A percentile compares a stretch with the other conserved stretches of the same genome.
Evolutionary conservation across 2,888 invertebrate species (phyloP).

Genomic region (Dichetophora obliterata): DNA sequence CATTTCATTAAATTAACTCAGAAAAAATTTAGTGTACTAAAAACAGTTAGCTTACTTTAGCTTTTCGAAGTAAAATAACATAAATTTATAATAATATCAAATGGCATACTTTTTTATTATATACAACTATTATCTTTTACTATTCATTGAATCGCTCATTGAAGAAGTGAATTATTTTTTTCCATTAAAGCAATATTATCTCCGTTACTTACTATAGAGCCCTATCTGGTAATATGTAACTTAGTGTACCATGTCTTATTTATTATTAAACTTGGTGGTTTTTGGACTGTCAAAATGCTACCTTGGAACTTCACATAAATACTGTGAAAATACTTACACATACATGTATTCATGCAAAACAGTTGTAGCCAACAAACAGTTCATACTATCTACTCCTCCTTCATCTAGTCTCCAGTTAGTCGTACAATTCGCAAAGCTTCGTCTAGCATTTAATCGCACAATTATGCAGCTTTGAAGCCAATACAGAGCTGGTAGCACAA

Average conservation of each 20-base stretch:
- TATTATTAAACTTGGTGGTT: not conserved
- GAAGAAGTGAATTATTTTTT: too few species aligned
- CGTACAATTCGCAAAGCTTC: not conserved
- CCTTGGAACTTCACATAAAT: slow-evolving; percentile 15
- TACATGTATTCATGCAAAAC: not conserved
- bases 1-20: too few species aligned
- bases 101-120: too few species aligned
- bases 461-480: not conserved
- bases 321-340: not conserved
- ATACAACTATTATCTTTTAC: too few species aligned
- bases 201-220: too few species aligned
- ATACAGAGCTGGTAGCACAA: not conserved
- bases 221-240: too few species aligned
- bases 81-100: too few species aligned
- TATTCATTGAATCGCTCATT: too few species aligned
- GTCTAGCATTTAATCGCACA: not conserved
- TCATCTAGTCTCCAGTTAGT: not conserved
- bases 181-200: too few species aligned
- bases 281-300: not conserved
- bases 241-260: not conserved
- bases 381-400: not conserved
- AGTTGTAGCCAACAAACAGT: not conserved
- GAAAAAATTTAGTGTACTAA: too few species aligned
- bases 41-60: too few species aligned
- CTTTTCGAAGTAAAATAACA: too few species aligned